A percentile compares a stretch with the other conserved stretches of the same genome.
Conservation (phyloP, 2,888 invertebrate species). For the Brachynemurus nebulosus region DNA sequence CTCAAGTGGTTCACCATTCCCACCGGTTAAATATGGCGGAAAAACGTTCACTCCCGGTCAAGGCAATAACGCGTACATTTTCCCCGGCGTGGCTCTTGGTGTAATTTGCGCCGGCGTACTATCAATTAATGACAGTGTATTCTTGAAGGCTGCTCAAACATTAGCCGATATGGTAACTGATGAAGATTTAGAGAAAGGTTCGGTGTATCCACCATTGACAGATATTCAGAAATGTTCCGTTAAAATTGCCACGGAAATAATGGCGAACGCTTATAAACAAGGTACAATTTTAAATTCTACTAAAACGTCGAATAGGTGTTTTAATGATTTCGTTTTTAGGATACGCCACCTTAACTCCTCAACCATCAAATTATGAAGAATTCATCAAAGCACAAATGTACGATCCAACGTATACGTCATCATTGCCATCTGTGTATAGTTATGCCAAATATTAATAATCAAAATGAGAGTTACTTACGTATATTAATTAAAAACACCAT, state of each 20-base stretch:
- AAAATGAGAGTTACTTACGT: no score
- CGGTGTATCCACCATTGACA: slow-evolving; percentile 81
- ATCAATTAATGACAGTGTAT: slow-evolving; percentile 82
- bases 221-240: slow-evolving; percentile 76
- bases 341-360: slow-evolving; percentile 62
- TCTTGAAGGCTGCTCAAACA: slow-evolving; percentile 81
- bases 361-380: slow-evolving; percentile 54
- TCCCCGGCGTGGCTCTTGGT: slow-evolving; percentile 90
- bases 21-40: slow-evolving; percentile 67
- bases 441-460: slow-evolving; percentile 33
- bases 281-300: slow-evolving; percentile 34
- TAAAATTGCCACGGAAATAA: slow-evolving; percentile 68
- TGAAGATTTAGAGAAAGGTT: slow-evolving; percentile 65
- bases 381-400: slow-evolving; percentile 75
- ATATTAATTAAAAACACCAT: no score
- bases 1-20: slow-evolving; percentile 94
- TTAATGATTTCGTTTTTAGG: slow-evolving; percentile 32
- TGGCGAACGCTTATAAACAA: slow-evolving; percentile 67
- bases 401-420: slow-evolving; percentile 51
- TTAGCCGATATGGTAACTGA: slow-evolving; percentile 70
- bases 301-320: neutral
- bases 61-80: slow-evolving; percentile 96
- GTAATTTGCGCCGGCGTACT: slow-evolving; percentile 77
- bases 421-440: slow-evolving; percentile 51
- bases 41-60: slow-evolving; percentile 82